phyloP scores from a whole-genome alignment of 2,888 invertebrate species.

The Heliconius ismenius region DNA sequence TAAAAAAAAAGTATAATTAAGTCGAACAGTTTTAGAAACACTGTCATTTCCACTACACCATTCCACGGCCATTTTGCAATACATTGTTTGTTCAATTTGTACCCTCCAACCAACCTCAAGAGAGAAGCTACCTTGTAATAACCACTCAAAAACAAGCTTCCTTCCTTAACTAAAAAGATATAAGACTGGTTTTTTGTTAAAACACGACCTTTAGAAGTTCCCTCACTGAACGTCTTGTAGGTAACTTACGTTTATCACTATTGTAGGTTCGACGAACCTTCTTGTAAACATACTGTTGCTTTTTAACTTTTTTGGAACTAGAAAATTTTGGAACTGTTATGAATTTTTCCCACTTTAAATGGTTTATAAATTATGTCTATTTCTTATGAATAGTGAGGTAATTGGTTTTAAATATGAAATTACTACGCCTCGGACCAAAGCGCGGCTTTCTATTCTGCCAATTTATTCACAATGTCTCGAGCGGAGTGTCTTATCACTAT shows the following conservation, averaged over 20 bases:
- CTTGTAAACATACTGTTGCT: conserved; percentile 7
- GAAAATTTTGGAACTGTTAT: not conserved
- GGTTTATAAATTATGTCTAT: too few species aligned
- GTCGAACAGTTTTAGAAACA: conserved; percentile 56
- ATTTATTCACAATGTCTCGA: too few species aligned
- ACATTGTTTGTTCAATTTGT: conserved; percentile 79
- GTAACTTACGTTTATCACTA: conserved; percentile 45
- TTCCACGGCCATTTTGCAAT: conserved; percentile 71
- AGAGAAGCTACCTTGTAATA: conserved; percentile 52
- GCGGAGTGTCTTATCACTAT: too few species aligned
- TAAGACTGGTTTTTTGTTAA: conserved; percentile 48
- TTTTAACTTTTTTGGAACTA: not conserved
- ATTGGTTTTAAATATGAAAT: too few species aligned
- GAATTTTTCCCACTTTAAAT: too few species aligned
- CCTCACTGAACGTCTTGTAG: conserved; percentile 54
- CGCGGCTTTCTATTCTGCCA: too few species aligned
- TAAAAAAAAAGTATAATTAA: not conserved
- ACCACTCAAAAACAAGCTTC: conserved; percentile 40
- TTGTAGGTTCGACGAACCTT: conserved; percentile 49
- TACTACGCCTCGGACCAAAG: too few species aligned
- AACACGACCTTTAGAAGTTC: conserved; percentile 26
- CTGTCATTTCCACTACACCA: conserved; percentile 53
- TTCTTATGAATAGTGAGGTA: too few species aligned
- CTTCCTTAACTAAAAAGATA: conserved; percentile 42
- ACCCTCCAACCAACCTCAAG: conserved; percentile 60